Conservation (phyloP, 2,888 invertebrate species). For the Lasioglossum zephyrum region DNA sequence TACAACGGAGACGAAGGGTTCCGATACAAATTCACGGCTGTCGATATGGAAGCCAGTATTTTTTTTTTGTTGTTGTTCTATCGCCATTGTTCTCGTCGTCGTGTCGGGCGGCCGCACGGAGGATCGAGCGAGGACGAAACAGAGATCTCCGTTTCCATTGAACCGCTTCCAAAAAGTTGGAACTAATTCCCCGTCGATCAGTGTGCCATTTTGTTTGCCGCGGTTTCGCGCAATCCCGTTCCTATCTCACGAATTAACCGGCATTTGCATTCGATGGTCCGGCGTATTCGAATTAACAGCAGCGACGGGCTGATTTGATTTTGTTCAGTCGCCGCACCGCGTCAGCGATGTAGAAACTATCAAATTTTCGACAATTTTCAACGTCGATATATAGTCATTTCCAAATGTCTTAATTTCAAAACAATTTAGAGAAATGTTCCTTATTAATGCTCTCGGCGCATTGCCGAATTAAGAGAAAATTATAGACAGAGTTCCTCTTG, state of each 20-base stretch:
- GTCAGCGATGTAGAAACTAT: no score
- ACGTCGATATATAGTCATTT: no score
- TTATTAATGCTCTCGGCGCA: no score
- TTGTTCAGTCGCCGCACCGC: not conserved
- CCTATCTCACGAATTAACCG: constrained; percentile 1
- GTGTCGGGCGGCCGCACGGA: not conserved
- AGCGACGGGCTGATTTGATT: not conserved
- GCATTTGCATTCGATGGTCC: constrained; percentile 5
- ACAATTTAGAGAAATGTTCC: no score
- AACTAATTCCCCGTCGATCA: not conserved
- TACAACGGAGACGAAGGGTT: not conserved
- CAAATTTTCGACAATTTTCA: no score
- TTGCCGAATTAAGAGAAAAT: no score
- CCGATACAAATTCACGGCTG: not conserved
- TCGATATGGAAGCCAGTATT: not conserved
- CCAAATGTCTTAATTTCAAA: no score
- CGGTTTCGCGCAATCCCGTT: not conserved
- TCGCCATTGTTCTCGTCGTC: not conserved
- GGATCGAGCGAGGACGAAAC: not conserved
- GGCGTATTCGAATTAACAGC: not conserved
- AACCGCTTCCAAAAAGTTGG: not conserved
- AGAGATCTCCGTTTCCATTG: not conserved
- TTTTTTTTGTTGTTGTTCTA: not conserved
- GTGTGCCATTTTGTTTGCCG: not conserved
- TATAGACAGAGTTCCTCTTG: no score